Conservation (phyloP, 1,140 invertebrate genomes). For the Palaemon carinicauda region DNA sequence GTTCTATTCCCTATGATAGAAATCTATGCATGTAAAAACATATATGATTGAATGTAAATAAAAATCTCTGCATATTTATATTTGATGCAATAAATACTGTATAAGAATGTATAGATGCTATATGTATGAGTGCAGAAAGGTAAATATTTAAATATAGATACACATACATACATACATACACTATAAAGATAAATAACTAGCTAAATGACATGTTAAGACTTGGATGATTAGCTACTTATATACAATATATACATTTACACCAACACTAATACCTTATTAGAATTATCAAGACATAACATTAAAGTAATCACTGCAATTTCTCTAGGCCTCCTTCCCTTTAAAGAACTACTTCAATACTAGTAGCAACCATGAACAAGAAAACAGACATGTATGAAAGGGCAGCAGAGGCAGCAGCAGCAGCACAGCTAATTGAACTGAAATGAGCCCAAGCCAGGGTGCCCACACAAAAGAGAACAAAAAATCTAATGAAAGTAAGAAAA, state of each 20-base stretch:
- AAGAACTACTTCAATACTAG: no score
- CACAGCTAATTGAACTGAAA: conserved; percentile 19
- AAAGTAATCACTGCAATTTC: no score
- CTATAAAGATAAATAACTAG: not conserved
- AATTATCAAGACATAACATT: no score
- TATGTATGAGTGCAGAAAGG: no score
- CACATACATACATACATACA: not conserved
- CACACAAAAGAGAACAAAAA: conserved; percentile 33
- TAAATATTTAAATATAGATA: not conserved
- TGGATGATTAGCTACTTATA: no score
- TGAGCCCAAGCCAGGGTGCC: conserved; percentile 24
- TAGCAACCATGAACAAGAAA: not conserved
- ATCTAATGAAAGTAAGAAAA: conserved; percentile 9
- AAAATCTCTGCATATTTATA: not conserved
- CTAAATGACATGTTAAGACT: no score
- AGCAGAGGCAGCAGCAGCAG: conserved; percentile 8
- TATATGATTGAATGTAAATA: not conserved
- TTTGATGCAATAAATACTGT: no score
- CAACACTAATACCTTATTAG: not conserved
- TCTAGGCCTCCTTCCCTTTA: no score
- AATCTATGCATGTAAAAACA: not conserved
- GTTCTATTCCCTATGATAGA: no score
- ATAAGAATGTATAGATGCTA: no score
- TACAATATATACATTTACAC: not conserved
- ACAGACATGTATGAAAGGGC: conserved; percentile 13